phyloP scores from a whole-genome alignment of 1,140 invertebrate genomes.

The Orius laevigatus region DNA sequence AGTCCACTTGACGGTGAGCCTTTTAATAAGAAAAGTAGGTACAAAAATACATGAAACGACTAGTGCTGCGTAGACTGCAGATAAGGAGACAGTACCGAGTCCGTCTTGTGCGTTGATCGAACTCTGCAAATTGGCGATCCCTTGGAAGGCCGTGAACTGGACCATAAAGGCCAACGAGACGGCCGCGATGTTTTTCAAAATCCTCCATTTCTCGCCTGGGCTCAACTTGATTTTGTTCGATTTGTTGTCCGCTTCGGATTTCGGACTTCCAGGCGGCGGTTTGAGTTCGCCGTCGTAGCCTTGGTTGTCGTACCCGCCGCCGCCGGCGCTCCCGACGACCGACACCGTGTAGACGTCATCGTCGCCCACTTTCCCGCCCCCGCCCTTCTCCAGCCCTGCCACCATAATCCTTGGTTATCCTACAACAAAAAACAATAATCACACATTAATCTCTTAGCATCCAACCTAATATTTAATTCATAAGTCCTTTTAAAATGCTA shows the following conservation, averaged over 20 bases:
- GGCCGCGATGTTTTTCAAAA: slow-evolving; percentile 70
- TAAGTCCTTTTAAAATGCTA: no score
- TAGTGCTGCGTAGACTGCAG: slow-evolving; percentile 73
- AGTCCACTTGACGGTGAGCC: slow-evolving; percentile 89
- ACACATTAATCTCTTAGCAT: no score
- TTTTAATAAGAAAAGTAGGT: slow-evolving; percentile 73
- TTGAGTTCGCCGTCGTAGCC: slow-evolving; percentile 40
- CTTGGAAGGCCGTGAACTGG: slow-evolving; percentile 76
- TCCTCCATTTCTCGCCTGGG: slow-evolving; percentile 65
- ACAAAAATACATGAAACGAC: slow-evolving; percentile 86
- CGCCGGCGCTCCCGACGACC: slow-evolving; percentile 10
- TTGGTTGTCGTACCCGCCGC: slow-evolving; percentile 31
- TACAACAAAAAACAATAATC: slow-evolving; percentile 13
- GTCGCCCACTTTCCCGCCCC: slow-evolving; percentile 15
- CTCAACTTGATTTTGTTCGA: slow-evolving; percentile 60
- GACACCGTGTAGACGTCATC: slow-evolving; percentile 20
- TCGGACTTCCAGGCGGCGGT: slow-evolving; percentile 28
- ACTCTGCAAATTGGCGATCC: slow-evolving; percentile 76
- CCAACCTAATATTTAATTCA: no score
- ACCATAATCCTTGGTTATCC: slow-evolving; percentile 6
- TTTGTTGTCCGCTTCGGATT: slow-evolving; percentile 30
- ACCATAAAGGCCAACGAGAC: slow-evolving; percentile 81
- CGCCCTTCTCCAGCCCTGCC: slow-evolving; percentile 12
- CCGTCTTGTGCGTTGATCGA: slow-evolving; percentile 71
- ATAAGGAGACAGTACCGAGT: slow-evolving; percentile 61